Conservation (phyloP, 2,113 vertebrate genomes). For the Lucifuga dentata region DNA sequence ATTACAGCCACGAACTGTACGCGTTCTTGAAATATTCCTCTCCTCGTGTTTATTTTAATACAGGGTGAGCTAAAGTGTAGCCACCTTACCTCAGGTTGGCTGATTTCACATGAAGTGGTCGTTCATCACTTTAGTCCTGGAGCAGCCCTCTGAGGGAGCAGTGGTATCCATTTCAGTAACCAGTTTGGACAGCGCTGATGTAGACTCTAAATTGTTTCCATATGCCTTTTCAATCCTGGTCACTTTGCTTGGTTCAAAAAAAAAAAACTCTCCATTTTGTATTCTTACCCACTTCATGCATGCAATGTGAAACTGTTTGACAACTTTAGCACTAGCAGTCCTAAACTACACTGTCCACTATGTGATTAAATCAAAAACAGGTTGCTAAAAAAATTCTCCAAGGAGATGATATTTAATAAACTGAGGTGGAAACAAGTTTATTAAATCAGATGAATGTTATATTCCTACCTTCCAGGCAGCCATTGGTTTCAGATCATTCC, state of each 20-base stretch:
- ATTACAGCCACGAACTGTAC: slow-evolving; percentile 49
- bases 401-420: not conserved
- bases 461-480: too few relatives aligned
- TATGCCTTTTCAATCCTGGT: slow-evolving; percentile 66
- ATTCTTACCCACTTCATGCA: slow-evolving; percentile 33
- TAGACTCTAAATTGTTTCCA: slow-evolving; percentile 78
- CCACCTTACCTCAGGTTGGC: slow-evolving; percentile 50
- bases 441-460: too few relatives aligned
- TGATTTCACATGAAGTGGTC: slow-evolving; percentile 66
- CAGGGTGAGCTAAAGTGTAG: slow-evolving; percentile 54
- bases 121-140: slow-evolving; percentile 72
- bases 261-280: slow-evolving; percentile 42
- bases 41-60: slow-evolving; percentile 66
- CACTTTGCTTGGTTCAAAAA: slow-evolving; percentile 45
- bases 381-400: slow-evolving; percentile 14
- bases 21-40: slow-evolving; percentile 47
- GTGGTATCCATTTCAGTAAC: slow-evolving; percentile 72
- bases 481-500: too few relatives aligned
- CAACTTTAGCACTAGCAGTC: slow-evolving; percentile 52
- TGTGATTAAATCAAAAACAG: slow-evolving; percentile 43
- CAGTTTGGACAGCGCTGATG: slow-evolving; percentile 71
- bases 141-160: slow-evolving; percentile 63
- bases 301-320: slow-evolving; percentile 38
- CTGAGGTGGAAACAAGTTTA: not conserved
- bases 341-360: slow-evolving; percentile 62